A percentile compares a stretch with the other conserved stretches of the same genome.
phyloP scores from a whole-genome alignment of 1,140 invertebrate species.

The Caenorhabditis latens region DNA sequence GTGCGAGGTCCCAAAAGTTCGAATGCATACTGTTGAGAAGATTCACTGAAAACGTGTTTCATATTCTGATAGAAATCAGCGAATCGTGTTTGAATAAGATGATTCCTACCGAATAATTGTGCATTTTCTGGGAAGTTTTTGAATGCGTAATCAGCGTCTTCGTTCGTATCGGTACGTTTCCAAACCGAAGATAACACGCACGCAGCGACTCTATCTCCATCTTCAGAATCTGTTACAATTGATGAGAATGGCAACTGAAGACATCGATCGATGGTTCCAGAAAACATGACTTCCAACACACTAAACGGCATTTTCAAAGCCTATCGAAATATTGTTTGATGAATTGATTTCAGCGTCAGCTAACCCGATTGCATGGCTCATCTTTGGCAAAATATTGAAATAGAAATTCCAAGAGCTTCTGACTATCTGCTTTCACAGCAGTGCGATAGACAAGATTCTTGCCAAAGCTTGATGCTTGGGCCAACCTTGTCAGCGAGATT shows the following conservation, averaged over 20 bases:
- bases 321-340: too few relatives aligned
- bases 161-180: neutral
- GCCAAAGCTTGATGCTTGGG: neutral
- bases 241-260: neutral
- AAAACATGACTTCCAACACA: neutral
- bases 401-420: neutral
- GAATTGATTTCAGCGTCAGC: too few relatives aligned
- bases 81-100: neutral
- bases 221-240: neutral
- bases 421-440: neutral
- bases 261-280: neutral
- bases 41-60: neutral
- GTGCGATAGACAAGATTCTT: neutral
- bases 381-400: neutral
- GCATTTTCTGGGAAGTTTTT: neutral
- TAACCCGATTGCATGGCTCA: neutral
- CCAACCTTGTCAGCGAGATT: too few relatives aligned
- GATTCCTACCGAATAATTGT: neutral
- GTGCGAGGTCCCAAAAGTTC: conserved; percentile 5
- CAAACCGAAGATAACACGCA: neutral
- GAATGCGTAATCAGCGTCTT: neutral
- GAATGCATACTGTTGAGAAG: neutral
- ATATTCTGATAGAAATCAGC: too few relatives aligned
- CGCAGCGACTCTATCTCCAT: neutral
- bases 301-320: neutral